Evolutionary conservation across 2,888 invertebrate genomes (phyloP), one percentile per base, ranked within the genome.

Genomic region (Drosophila subquinaria): DNA sequence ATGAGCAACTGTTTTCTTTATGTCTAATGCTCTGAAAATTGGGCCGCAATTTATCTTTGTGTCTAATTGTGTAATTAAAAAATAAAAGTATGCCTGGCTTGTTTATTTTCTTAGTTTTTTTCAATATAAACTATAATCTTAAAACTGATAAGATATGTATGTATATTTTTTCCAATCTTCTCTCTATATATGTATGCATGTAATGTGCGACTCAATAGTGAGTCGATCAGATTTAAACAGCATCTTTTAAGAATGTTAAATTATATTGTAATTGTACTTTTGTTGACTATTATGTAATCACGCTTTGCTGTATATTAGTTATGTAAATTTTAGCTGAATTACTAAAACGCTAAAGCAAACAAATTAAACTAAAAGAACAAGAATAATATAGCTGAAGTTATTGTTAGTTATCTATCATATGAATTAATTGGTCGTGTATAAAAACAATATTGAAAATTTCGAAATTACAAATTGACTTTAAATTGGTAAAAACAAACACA

Each of bases 261-360:
- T 43, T 50, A 45, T 43, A 59, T 73, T 79, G 82, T 80, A 82
- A 83, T 85, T 81, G 76, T 89, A 88, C 81, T 84, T 89, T 89
- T 91, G 90, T 89, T 91, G 91, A 91, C 90, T 89, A 89, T 91
- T 89, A 88, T 74, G 84, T 84, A 79, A 90, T 81, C 81, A 74
- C 84, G 89, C 91, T 89, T 86, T 79, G 80, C 80, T 90, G 81
- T 90, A 78, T 82, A 88, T 88, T 86, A 86, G 87, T 88, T 90
- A 73, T 81, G 79, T 83, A 87, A 57, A 79, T 82, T 88, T 72
- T 81, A 80, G 72, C 80, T 75, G 73, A 76, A 76, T 65, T 72
- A 70, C 53, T 50, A 48, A 57, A 61, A 51, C 35, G 56, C 38
- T 36, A 65, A 43, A 53, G 50, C 20, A 60, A 66, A 62, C n/a